Percentiles rank a stretch among this genome's conserved stretches.
Conservation (phyloP, 2,888 invertebrate species). For the Scaptomyza polygonia region DNA sequence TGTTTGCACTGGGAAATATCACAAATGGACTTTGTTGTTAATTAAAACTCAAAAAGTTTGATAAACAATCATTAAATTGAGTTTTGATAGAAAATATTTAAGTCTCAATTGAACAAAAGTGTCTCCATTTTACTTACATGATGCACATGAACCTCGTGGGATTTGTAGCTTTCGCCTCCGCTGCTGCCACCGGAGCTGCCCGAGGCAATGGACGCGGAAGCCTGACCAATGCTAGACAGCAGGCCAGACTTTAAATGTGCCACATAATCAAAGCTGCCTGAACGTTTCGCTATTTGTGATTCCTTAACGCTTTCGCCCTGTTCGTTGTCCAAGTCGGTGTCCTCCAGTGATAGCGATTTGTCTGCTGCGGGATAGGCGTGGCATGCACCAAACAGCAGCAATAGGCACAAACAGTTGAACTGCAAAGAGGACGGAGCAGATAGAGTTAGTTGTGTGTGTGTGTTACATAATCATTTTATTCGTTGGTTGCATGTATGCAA, state of each 20-base stretch:
- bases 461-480: constrained; percentile 19
- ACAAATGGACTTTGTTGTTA: no score
- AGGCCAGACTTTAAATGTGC: constrained; percentile 82
- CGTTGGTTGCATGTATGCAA: constrained; percentile 5
- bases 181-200: constrained; percentile 83
- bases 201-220: constrained; percentile 84
- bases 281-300: constrained; percentile 81
- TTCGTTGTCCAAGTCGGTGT: constrained; percentile 80
- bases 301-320: constrained; percentile 79
- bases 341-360: constrained; percentile 73
- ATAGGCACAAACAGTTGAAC: constrained; percentile 52
- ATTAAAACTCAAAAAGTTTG: no score
- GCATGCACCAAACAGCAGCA: constrained; percentile 65
- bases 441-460: not conserved
- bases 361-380: constrained; percentile 74
- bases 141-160: constrained; percentile 67
- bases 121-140: constrained; percentile 63
- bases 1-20: no score
- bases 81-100: no score
- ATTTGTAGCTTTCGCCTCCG: constrained; percentile 73
- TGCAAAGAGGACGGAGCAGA: constrained; percentile 12
- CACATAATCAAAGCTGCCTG: constrained; percentile 83
- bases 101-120: not conserved
- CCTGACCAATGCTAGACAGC: constrained; percentile 82
- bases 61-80: not conserved